Evolutionary conservation across 2,888 invertebrate genomes (phyloP).

Genomic region (Amblyjoppa fuscipennis): DNA sequence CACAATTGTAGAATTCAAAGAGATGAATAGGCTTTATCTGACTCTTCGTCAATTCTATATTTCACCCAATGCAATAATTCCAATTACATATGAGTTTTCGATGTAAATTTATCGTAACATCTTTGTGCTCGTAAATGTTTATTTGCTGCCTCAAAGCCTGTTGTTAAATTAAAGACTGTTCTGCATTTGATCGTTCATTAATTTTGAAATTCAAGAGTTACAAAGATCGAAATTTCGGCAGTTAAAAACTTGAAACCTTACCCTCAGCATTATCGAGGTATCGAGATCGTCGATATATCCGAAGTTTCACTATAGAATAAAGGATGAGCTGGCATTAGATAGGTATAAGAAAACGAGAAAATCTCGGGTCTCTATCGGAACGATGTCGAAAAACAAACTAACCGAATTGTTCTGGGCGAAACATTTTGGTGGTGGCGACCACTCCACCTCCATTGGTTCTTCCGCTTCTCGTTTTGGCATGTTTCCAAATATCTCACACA

Average conservation of each 20-base stretch:
- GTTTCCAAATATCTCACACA: constrained; percentile 48
- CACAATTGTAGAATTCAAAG: too few relatives aligned
- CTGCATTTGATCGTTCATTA: too few relatives aligned
- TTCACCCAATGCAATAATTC: too few relatives aligned
- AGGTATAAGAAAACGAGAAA: constrained; percentile 7
- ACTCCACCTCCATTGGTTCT: not conserved
- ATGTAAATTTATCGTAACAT: too few relatives aligned
- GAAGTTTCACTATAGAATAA: not conserved
- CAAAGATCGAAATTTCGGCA: not conserved
- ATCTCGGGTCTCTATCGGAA: not conserved
- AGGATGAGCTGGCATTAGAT: not conserved
- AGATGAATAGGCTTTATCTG: too few relatives aligned
- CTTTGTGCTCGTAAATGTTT: too few relatives aligned
- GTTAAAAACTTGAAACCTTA: not conserved
- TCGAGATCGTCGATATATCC: not conserved
- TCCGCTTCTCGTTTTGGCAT: constrained; percentile 22
- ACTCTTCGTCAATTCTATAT: too few relatives aligned
- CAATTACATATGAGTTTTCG: too few relatives aligned
- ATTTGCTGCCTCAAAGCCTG: too few relatives aligned
- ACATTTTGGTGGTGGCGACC: constrained; percentile 3
- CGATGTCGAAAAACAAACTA: constrained; percentile 52
- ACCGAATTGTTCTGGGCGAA: constrained; percentile 19
- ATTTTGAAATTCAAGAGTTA: not conserved
- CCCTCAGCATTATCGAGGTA: not conserved
- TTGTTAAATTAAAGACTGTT: too few relatives aligned